These are phyloP conservation scores for Ornithoptera priamus DNA, from an alignment of 2,888 invertebrate species.

Conservation along the genomic window DNA sequence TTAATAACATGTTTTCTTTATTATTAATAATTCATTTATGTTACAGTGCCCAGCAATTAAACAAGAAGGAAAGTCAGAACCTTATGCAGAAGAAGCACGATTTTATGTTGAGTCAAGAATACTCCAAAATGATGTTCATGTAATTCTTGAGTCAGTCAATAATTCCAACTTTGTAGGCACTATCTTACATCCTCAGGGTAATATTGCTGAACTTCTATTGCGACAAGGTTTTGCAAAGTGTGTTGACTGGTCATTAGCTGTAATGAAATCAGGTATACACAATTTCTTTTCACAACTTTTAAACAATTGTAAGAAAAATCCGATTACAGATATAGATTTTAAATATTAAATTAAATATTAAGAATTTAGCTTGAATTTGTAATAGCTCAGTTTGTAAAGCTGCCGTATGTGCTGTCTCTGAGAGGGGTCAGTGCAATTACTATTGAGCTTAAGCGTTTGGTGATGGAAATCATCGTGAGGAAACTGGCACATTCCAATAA, in stretches of 20 bases:
- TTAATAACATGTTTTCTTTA: not conserved
- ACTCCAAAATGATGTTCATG: conserved; percentile 93
- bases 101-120: conserved; percentile 95
- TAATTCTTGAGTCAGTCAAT: conserved; percentile 94
- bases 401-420: too few species aligned
- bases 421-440: too few species aligned
- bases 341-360: too few species aligned
- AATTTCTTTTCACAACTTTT: not conserved
- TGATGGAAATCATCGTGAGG: too few species aligned
- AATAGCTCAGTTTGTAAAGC: too few species aligned
- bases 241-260: conserved; percentile 73
- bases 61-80: conserved; percentile 85
- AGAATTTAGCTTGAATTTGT: too few species aligned
- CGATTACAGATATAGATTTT: too few species aligned
- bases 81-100: conserved; percentile 92
- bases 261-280: conserved; percentile 65
- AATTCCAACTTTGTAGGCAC: conserved; percentile 97
- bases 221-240: conserved; percentile 96
- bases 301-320: too few species aligned
- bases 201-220: conserved; percentile 95
- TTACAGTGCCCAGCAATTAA: conserved; percentile 88
- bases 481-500: too few species aligned
- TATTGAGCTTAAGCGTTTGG: too few species aligned
- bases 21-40: not conserved
- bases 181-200: conserved; percentile 93